phyloP scores from a whole-genome alignment of 1,140 invertebrate species.

The Phenacoccus solenopsis region DNA sequence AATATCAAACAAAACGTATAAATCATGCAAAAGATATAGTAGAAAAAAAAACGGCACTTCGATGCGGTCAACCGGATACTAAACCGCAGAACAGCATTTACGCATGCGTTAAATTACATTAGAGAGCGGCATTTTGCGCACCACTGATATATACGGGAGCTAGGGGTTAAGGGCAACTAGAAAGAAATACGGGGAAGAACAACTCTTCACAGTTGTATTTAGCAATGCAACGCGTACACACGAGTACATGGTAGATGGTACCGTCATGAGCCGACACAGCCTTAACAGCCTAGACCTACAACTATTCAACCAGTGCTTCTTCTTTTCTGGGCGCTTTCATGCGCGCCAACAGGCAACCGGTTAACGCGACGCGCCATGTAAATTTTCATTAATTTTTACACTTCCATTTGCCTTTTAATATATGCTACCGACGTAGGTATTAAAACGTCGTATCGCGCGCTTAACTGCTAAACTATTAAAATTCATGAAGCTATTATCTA shows the following conservation, averaged over 20 bases:
- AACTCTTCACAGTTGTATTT: neutral
- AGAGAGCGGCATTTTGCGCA: neutral
- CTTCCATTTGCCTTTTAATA: too few species aligned
- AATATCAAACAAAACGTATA: neutral
- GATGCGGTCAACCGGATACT: neutral
- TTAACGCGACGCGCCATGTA: too few species aligned
- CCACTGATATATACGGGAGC: constrained; percentile 1
- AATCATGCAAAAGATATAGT: too few species aligned
- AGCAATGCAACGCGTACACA: neutral
- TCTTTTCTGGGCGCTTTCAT: neutral
- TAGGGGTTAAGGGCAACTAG: constrained; percentile 1
- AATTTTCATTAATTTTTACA: neutral
- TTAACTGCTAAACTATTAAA: too few species aligned
- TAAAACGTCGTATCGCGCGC: too few species aligned
- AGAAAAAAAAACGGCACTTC: neutral
- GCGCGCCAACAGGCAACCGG: neutral
- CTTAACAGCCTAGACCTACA: neutral
- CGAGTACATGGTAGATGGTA: neutral
- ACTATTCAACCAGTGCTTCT: neutral
- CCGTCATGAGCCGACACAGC: neutral
- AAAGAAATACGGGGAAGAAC: neutral
- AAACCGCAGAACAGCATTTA: neutral
- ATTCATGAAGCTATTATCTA: too few species aligned
- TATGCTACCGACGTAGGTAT: too few species aligned
- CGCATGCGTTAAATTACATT: neutral